Evolutionary conservation across 2,113 vertebrate species (phyloP), one percentile per base, ranked within the genome.

Genomic region (Cepphus grylle): DNA sequence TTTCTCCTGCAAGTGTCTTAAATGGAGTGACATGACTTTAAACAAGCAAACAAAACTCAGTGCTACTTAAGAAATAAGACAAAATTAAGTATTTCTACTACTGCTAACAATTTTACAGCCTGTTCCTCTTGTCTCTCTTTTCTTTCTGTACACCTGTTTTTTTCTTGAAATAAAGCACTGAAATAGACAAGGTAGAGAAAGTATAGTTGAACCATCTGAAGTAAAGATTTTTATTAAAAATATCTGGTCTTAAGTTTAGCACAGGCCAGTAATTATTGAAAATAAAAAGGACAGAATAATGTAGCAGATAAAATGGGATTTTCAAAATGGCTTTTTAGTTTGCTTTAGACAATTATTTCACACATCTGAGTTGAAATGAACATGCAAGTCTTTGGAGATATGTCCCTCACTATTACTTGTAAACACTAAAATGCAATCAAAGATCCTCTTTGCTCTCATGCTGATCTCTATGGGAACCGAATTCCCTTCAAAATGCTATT

Each of bases 391-490:
- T 79, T 72, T 22, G 62, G 63, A 86, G 55, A 16, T 66, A 74
- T 81, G 58, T 62, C 59, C 45, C 26, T 69, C 27, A 23, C 45
- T 88, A 38, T 43, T 84, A 77, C 19, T 83, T 93, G 63, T 67
- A 67, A 94, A 88, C 53, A 71, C 62, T 77, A 83, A 95, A 97
- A 96, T 67, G 34, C 47, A 96, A 76, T 86, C 56, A 85, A 82
- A 71, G 38, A 71, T 65, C 5, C 22, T 80, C 32, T 77, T 92
- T 63, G 32, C 61, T 80, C 26, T 88, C 71, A 69, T 50, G 43
- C 43, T 76, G 38, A 62, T 50, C n/a, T 70, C 67, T 79, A 9
- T 49, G 50, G 50, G 72, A 92, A 78, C 23, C 45, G 49, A 81
- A 77, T 88, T 95, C 22, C 42, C 30, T 89, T 89, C 42, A 94